Percentiles rank a stretch among this genome's conserved stretches.
Evolutionary conservation across 2,797 vertebrate genomes (phyloP).

Genomic region (Balearica regulorum): DNA sequence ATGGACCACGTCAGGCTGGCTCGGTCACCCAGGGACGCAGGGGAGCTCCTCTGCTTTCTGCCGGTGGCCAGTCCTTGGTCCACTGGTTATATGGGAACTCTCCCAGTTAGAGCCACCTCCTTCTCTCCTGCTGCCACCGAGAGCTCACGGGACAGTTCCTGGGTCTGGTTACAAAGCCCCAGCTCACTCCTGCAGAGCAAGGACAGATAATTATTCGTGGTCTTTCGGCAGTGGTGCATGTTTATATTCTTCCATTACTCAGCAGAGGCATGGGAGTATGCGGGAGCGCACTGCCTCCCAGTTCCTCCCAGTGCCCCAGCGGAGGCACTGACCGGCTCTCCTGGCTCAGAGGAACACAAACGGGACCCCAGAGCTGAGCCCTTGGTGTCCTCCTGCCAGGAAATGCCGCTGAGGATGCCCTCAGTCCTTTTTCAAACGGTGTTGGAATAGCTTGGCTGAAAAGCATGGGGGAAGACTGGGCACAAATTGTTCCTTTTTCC

Average conservation of each 20-base stretch:
- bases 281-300: background rate
- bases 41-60: background rate
- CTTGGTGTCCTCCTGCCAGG: background rate
- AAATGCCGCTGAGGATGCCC: background rate
- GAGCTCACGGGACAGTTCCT: background rate
- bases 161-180: background rate
- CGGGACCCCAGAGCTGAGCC: background rate
- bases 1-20: background rate
- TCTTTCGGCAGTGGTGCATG: background rate
- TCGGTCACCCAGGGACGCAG: background rate
- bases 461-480: background rate
- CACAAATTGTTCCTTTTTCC: background rate
- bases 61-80: background rate
- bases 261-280: background rate
- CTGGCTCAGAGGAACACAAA: background rate
- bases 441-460: background rate
- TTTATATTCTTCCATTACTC: background rate
- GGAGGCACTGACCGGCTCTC: background rate
- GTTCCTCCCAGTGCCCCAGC: background rate
- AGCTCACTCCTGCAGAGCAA: background rate
- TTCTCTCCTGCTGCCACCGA: fast-evolving
- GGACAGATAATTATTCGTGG: slow-evolving; percentile 10
- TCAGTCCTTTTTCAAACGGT: background rate
- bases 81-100: background rate
- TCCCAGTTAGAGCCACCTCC: background rate